Evolutionary conservation across 2,113 vertebrate genomes (phyloP), one percentile per base, ranked within the genome.

Genomic region (Tauraco erythrolophus): DNA sequence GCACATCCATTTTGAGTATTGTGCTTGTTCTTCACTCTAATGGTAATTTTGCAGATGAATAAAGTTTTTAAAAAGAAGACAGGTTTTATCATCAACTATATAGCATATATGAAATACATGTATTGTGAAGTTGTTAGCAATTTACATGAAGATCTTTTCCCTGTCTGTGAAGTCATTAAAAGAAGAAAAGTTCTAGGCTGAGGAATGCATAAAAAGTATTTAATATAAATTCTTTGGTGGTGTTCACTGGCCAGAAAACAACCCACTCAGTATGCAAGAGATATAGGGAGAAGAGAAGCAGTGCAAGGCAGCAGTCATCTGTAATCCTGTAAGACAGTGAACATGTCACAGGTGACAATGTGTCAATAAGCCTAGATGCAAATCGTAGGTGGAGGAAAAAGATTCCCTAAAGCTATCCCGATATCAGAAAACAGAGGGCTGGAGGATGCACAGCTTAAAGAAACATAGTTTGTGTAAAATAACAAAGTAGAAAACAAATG

Each of bases 291-390:
- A 83, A 69, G 19, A 79, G 23, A 89, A 86, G 31, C 45, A 54
- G n/a, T 31, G 16, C 54, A 94, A 93, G 65, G 41, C 74, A 91
- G 65, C 28, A 68, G 45, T 84, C 50, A 58, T 84, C 56, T 48
- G 28, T 94, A 90, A 92, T 84, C 24, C 48, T 53, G 30, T 91
- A 86, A 94, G 56, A 89, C 31, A 80, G 51, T 61, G 96, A 97
- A 88, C 37, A 53, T 19, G 50, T 41, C 50, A 80, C 31, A 78
- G 57, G 31, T 41, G 88, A 71, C 48, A 81, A 30, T 61, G 87
- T 91, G 48, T 88, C 91, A 82, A 64, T 75, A 92, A 89, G 3
- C 17, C 21, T 14, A 65, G 39, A 54, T 50, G 57, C 31, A 84
- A 93, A 61, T 25, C 74, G 17, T 35, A 75, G 37, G 51, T n/a